Evolutionary conservation across 2,888 invertebrate genomes (phyloP), one percentile per base, ranked within the genome.

Genomic region (Reticulitermes lucifugus): DNA sequence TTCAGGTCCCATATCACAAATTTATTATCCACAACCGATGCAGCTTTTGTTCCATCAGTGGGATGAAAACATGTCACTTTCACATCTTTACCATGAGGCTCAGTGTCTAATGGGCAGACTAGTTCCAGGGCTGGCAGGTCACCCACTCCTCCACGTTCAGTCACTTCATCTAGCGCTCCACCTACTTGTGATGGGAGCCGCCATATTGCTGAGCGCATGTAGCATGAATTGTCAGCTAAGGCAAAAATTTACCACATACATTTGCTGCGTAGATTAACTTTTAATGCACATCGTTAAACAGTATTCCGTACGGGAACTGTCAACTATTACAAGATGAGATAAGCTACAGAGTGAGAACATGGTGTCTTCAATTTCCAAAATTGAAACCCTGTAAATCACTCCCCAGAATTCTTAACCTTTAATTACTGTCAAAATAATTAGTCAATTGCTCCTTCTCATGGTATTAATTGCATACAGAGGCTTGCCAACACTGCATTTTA

Each of bases 1-100:
- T 92, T 91, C 9, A 96, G 91, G 91, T 98, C 96, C 93, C 96
- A 96, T 10, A 97, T 91, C 0, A 95, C 90, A 88, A 98, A 93
- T 88, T 95, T 94, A 88, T 94, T 95, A 89, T 97, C 97, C 51
- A 95, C 93, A 9, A 98, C 94, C 9, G 96, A 94, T 0, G 96
- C 94, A 14, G 96, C 91, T 87, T 94, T 95, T 55, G 92, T 92
- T 43, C 92, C 92, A 88, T 98, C 97, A 0, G 93, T 94, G 0
- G 98, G 97, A 91, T 98, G 98, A 93, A 98, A 98, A 89, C 97
- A 94, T 0, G 97, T 94, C 85, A 96, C 95, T 89, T 95, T 96
- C 22, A 97, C 93, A 89, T 96, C 96, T 88, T 92, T 93, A 25
- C 95, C 95, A 81, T 93, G 92, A 86, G 93, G 89, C 81, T 88